Base-by-base conservation (phyloP, 2,113 vertebrate species). In the Sinocyclocheilus anshuiensis region DNA sequence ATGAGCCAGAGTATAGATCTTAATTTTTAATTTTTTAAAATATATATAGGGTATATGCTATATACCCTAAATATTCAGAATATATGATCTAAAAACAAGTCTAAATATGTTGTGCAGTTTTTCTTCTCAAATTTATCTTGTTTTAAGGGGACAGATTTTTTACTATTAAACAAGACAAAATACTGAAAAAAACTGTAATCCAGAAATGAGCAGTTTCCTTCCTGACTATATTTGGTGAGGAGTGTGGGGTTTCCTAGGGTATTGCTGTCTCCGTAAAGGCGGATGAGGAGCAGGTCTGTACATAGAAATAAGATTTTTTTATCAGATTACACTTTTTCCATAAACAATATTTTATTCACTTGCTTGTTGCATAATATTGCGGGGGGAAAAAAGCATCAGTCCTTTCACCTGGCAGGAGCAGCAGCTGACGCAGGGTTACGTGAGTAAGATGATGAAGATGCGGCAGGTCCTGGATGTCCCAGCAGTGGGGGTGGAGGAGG, bases 261-360 rank as follows among this genome's bases (percentile, higher is more conserved):
- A 90, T 39, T 83, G 86, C 33, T 61, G 86, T 55, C 84, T 92
- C 77, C 91, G 89, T 18, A 76, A 2, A 0, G 93, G 94, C 18
- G 92, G 94, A 67, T 50, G 81, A 16, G 93, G 91, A 79, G 92
- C 89, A 59, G 86, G 92, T 55, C 94, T 95, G 84, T 15, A 55
- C 26, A 57, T 63, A 75, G 57, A 53, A 89, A 57, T 76, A 39
- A 86, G 10, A 48, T 4, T 78, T 24, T 36, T 1, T 48, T 48
- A 78, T 55, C 11, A 50, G 16, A 33, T 82, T 67, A 36, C 29
- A 71, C 26, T 18, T 69, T 48, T 71, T 10, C 63, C 63, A 67
- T 16, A 67, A 6, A 71, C 16, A 36, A 8, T 36, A 36, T 36
- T 36, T 69, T 69, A 69, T 22, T n/a, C n/a, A 12, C n/a, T 50